phyloP scores from a whole-genome alignment of 1,140 invertebrate species.

The Drosophila mojavensis region DNA sequence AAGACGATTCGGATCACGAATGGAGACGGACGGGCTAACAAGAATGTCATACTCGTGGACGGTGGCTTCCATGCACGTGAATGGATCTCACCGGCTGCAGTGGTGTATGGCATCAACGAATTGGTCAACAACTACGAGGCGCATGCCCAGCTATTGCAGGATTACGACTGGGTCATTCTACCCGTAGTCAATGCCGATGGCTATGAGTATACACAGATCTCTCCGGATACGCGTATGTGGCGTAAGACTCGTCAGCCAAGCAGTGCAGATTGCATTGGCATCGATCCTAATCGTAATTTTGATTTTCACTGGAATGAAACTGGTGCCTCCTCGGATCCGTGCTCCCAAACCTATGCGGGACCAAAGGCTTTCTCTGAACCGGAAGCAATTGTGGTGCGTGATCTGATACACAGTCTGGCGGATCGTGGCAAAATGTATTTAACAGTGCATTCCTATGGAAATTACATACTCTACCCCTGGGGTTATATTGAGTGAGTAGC shows the following conservation, averaged over 20 bases:
- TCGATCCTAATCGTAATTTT: constrained; percentile 88
- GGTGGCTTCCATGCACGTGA: constrained; percentile 88
- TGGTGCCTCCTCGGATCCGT: too few species aligned
- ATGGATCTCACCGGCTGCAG: constrained; percentile 88
- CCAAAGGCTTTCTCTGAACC: constrained; percentile 88
- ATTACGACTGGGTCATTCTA: constrained; percentile 87
- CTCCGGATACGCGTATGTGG: constrained; percentile 85
- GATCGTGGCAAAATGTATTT: constrained; percentile 87
- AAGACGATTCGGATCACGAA: constrained; percentile 86
- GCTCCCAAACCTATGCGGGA: constrained; percentile 87
- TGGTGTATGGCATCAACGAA: constrained; percentile 87
- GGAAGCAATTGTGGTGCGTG: constrained; percentile 85
- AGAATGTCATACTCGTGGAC: constrained; percentile 86
- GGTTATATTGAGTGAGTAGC: constrained; percentile 86
- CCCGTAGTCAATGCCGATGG: constrained; percentile 86
- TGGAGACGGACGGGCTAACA: constrained; percentile 70
- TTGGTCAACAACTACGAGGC: constrained; percentile 85
- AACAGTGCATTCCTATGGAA: constrained; percentile 89
- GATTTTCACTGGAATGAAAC: constrained; percentile 86
- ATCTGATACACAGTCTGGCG: constrained; percentile 84
- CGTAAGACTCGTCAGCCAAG: constrained; percentile 84
- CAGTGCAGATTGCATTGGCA: constrained; percentile 85
- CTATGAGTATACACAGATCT: constrained; percentile 69
- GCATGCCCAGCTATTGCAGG: constrained; percentile 81
- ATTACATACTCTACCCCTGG: constrained; percentile 89